phyloP scores from a whole-genome alignment of 2,888 invertebrate species.

The Cremastinae sp. region DNA sequence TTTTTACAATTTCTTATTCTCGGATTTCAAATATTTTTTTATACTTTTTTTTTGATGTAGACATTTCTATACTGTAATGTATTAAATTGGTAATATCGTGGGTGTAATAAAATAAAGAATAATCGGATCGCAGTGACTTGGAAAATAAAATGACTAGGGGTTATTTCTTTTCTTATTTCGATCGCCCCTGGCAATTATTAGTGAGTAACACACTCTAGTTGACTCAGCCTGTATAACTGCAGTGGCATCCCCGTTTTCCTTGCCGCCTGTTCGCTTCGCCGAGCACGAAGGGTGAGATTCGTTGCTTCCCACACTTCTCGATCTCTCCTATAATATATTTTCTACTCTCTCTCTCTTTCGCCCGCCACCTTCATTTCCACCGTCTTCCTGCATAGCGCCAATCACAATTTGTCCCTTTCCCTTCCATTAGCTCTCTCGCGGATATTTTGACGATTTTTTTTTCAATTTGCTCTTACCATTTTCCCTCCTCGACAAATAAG shows the following conservation, averaged over 20 bases:
- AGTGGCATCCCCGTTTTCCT: conserved; percentile 38
- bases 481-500: neutral
- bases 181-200: neutral
- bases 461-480: conserved; percentile 4
- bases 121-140: neutral
- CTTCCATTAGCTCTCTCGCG: conserved; percentile 17
- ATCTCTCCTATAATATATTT: conserved; percentile 19
- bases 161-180: neutral
- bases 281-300: conserved; percentile 24
- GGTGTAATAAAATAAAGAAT: too few relatives aligned
- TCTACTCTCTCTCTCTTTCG: conserved; percentile 8
- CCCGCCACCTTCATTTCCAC: neutral
- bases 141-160: neutral
- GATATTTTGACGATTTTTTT: conserved; percentile 27
- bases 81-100: too few relatives aligned
- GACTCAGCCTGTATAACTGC: conserved; percentile 40
- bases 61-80: too few relatives aligned
- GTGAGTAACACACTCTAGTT: conserved; percentile 1
- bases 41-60: too few relatives aligned
- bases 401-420: conserved; percentile 40
- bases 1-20: too few relatives aligned
- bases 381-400: conserved; percentile 5
- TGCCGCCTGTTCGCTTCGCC: conserved; percentile 24
- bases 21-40: too few relatives aligned
- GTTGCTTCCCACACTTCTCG: conserved; percentile 26